Evolutionary conservation across 53 echinoderm and acorn worm species (phyloP), one percentile per base, ranked within the genome.

Genomic region (Antedon mediterranea): DNA sequence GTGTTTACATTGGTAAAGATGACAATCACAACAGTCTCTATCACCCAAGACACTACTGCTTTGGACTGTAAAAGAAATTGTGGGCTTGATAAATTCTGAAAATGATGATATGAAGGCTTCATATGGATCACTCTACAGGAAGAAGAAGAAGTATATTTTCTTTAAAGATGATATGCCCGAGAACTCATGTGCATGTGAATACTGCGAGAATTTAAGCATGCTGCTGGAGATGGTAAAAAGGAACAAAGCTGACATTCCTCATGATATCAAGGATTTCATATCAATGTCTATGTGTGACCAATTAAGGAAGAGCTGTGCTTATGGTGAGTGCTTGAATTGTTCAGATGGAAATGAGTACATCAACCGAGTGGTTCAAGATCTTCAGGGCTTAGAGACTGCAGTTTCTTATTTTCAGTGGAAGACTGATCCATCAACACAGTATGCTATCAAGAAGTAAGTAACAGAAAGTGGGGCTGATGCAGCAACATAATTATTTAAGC

Each of bases 341-440:
- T 37, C 37, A 37, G 37, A 37, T 6, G 37, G 37, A 4, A 37
- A 37, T 37, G 37, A 37, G 11, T 37, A 37, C 11, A 37, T 37
- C 11, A 4, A 37, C 4, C 37, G 37, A 37, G 37, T 37, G 4
- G 37, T 11, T 6, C 4, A 37, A 11, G 37, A 37, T 37, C 37
- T 37, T 37, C 37, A 37, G 37, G 37, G 4, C 11, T 37, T 37
- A 37, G 37, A 37, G 4, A 37, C n/a, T n/a, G n/a, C 37, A 37
- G 11, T 73, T 7, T 32, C 30, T 30, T 80, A 80, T 34, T 32
- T 29, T 34, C 80, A 80, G 31, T 80, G 80, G 80, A 80, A 80
- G 73, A 72, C 8, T 31, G 72, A 30, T 73, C 80, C 80, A 0
- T 72, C 33, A 33, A 37, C 37, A 11, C 37, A 37, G 11, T 37